A percentile compares a stretch with the other conserved stretches of the same genome.
Evolutionary conservation across 2,113 vertebrate genomes (phyloP).

Genomic region (Bufo gargarizans): DNA sequence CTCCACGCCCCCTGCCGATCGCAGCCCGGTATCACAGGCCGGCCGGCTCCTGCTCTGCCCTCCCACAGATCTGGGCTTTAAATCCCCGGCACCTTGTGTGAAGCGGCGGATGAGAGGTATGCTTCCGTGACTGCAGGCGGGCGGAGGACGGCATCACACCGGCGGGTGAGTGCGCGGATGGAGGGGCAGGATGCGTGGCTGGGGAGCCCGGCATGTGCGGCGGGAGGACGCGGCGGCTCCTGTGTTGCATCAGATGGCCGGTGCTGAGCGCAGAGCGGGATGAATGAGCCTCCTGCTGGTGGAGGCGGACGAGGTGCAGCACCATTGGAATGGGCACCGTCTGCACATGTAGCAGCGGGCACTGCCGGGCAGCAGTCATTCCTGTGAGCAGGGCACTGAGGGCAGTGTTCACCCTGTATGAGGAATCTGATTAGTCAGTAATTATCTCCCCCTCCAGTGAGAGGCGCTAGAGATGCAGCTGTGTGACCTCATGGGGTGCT

Average conservation of each 20-base stretch:
- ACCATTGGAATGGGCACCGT: background rate
- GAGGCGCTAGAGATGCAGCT: too few species aligned
- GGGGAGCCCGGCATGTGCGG: background rate
- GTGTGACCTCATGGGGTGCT: too few species aligned
- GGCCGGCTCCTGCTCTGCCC: conserved; percentile 7
- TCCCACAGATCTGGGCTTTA: conserved; percentile 33
- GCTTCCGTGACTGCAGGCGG: background rate
- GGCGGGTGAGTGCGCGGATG: background rate
- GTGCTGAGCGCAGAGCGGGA: too few species aligned
- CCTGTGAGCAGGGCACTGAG: too few species aligned
- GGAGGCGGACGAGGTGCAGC: background rate
- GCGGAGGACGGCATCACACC: background rate
- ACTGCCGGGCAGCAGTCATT: too few species aligned
- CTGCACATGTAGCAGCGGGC: too few species aligned
- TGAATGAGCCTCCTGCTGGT: background rate
- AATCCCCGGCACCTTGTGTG: conserved; percentile 6
- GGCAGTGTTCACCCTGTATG: too few species aligned
- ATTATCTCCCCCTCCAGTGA: too few species aligned
- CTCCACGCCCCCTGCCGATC: conserved; percentile 2
- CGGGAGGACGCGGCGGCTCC: background rate
- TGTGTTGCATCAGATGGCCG: background rate
- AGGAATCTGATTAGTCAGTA: too few species aligned
- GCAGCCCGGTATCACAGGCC: background rate
- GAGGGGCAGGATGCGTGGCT: too few species aligned
- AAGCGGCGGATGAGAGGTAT: background rate